A percentile compares a stretch with the other conserved stretches of the same genome.
phyloP scores from a whole-genome alignment of 1,140 invertebrate genomes.

The Drosophila persimilis region DNA sequence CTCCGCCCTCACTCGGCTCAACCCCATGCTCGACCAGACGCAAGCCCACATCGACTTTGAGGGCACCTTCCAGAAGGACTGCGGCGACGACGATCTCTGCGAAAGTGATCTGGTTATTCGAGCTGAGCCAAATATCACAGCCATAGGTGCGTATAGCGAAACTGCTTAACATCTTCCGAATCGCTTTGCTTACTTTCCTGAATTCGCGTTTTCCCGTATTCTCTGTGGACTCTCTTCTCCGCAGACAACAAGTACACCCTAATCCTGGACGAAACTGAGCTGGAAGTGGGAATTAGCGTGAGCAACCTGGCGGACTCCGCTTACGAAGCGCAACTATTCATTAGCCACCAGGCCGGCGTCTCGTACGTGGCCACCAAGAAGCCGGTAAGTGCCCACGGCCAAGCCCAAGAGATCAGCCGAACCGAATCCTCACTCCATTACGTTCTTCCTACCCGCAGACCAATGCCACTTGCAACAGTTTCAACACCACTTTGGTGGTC shows the following conservation, averaged over 20 bases:
- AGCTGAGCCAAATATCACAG: slow-evolving; percentile 86
- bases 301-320: slow-evolving; percentile 94
- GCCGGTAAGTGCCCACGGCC: slow-evolving; percentile 59
- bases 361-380: slow-evolving; percentile 89
- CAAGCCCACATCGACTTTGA: slow-evolving; percentile 91
- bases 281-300: slow-evolving; percentile 90
- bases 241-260: slow-evolving; percentile 84
- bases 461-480: slow-evolving; percentile 87
- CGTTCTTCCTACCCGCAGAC: slow-evolving; percentile 46
- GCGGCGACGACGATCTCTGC: slow-evolving; percentile 94
- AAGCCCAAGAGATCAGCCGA: neutral
- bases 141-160: slow-evolving; percentile 70
- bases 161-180: no score
- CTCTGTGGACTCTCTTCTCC: slow-evolving; percentile 10
- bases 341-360: slow-evolving; percentile 90
- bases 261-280: slow-evolving; percentile 89
- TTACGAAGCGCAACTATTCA: slow-evolving; percentile 93
- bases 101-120: slow-evolving; percentile 91
- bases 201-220: no score
- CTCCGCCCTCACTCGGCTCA: slow-evolving; percentile 89
- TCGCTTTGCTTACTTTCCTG: no score
- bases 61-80: slow-evolving; percentile 96
- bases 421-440: neutral
- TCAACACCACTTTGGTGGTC: slow-evolving; percentile 89
- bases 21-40: slow-evolving; percentile 94